Base-by-base conservation (phyloP, 2,888 invertebrate species). In the Netelia inedita region DNA sequence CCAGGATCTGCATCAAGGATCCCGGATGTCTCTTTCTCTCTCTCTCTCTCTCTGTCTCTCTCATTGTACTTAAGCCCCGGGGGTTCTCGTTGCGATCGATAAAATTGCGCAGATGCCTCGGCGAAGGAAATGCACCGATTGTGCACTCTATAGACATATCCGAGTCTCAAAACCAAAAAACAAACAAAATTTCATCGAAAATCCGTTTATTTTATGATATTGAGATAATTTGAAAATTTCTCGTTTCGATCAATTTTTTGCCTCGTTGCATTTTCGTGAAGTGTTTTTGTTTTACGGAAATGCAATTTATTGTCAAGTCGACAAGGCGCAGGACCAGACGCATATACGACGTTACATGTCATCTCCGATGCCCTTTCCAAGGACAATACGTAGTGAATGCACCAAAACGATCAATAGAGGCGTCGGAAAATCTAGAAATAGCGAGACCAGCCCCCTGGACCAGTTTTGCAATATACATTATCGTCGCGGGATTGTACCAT, bases 81-180 rank as follows among this genome's bases (percentile, higher is more conserved):
- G 19, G n/a, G 14, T 55, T 65, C 61, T 59, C 71, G 35, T 41
- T 81, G 69, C 57, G 82, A 87, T 87, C 88, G 74, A 88, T 88
- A 88, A 79, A 78, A 74, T 83, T 68, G 87, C 88, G 87, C 88
- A 88, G 88, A 86, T 86, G 86, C 78, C 74, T 43, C 69, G 63
- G 46, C 21, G 35, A 8, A 14, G 46, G 59, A 71, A 85, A 75
- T 85, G 65, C 71, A 85, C 41, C 50, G 21, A 46, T 43, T 16
- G 2, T 57, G 9, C 35, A n/a, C 23, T 35, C 50, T 35, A 53
- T 35, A 41, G 28, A 50, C n/a, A 61, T n/a, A 6, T 43, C 10
- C n/a, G n/a, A 23, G 50, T 3, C 11, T 14, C 41, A 11, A 50
- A 8, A 53, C 11, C 2, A 2, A 69, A n/a, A 50, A 53, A 14